Percentiles rank a stretch among this genome's conserved stretches.
Conservation (phyloP, 2,888 invertebrate species). For the Hylaea fasciaria region DNA sequence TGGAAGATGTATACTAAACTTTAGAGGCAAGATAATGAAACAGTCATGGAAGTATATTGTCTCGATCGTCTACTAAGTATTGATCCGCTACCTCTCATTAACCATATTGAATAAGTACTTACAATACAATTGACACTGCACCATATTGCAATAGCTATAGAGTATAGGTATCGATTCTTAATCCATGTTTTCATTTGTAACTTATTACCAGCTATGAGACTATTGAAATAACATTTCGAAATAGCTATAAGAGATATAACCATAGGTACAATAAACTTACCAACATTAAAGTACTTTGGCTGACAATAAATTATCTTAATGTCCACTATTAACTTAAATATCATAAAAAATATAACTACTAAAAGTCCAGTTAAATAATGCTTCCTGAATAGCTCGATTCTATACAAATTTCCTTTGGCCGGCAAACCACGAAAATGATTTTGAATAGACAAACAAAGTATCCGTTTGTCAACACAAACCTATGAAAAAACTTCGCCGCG, state of each 20-base stretch:
- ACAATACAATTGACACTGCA: too few relatives aligned
- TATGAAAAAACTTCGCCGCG: constrained; percentile 50
- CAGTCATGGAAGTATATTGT: background rate
- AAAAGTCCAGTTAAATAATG: constrained; percentile 44
- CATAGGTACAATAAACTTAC: constrained; percentile 4
- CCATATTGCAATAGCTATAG: too few relatives aligned
- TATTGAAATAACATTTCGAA: too few relatives aligned
- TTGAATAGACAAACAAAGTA: constrained; percentile 49
- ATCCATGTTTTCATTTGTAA: too few relatives aligned
- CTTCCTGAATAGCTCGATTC: constrained; percentile 64
- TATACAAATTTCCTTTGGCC: constrained; percentile 63
- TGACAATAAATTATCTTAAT: constrained; percentile 32
- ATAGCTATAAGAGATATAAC: too few relatives aligned
- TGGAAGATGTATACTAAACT: constrained; percentile 1
- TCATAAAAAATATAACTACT: constrained; percentile 32
- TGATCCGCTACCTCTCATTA: too few relatives aligned
- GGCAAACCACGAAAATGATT: constrained; percentile 54
- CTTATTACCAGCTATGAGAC: too few relatives aligned
- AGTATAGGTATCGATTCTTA: too few relatives aligned
- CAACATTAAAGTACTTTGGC: too few relatives aligned
- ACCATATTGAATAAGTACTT: too few relatives aligned
- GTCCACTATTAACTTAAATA: constrained; percentile 12
- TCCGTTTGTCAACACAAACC: constrained; percentile 61
- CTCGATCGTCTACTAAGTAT: too few relatives aligned
- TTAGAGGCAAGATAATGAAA: background rate